Evolutionary conservation across 2,888 invertebrate genomes (phyloP).

Genomic region (Seira sanloemensis): DNA sequence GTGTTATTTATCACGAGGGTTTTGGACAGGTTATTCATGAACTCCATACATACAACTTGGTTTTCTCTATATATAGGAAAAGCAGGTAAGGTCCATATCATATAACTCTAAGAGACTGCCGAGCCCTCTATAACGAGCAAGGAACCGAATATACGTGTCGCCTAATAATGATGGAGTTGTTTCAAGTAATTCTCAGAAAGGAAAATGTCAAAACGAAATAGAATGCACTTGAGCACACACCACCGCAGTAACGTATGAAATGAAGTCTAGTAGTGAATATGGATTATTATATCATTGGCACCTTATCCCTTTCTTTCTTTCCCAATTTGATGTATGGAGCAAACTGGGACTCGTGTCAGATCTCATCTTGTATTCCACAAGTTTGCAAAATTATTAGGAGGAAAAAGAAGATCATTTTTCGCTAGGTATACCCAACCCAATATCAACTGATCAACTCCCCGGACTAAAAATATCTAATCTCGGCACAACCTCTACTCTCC

Average conservation of each 20-base stretch:
- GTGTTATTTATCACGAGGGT: constrained; percentile 15
- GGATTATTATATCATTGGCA: background rate
- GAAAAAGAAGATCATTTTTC: constrained; percentile 11
- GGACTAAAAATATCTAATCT: background rate
- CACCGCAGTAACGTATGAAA: background rate
- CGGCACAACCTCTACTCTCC: background rate
- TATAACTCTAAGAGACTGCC: too few species aligned
- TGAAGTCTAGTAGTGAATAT: too few species aligned
- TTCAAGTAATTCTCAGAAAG: background rate
- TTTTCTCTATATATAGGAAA: constrained; percentile 23
- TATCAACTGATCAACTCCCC: background rate
- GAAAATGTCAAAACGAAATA: background rate
- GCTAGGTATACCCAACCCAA: too few species aligned
- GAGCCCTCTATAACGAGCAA: too few species aligned
- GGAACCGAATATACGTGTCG: too few species aligned
- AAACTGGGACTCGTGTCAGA: background rate
- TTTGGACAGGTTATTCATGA: constrained; percentile 27
- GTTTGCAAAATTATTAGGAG: background rate
- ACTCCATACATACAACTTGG: background rate
- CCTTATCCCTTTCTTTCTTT: background rate
- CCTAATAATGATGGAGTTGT: background rate
- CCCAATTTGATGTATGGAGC: background rate
- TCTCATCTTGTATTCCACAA: background rate
- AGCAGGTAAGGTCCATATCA: background rate
- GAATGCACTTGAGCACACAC: background rate